Conservation (phyloP, 2,797 vertebrate species). For the Cephalopachus bancanus region DNA sequence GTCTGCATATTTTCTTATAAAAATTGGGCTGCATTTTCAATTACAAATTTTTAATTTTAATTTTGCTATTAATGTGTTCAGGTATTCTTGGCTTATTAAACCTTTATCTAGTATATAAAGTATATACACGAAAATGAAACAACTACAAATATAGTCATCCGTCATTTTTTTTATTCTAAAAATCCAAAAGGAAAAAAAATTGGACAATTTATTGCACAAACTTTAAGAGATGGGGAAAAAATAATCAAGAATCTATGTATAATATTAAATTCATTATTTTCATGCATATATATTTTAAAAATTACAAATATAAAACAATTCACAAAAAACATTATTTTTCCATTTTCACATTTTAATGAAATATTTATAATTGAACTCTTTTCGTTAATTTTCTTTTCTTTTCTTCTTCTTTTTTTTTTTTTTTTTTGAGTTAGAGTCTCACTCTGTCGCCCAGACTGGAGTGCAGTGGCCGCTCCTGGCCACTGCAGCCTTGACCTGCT, state of each 20-base stretch:
- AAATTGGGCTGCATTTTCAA: background rate
- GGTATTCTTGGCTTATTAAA: background rate
- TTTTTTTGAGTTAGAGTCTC: too few species aligned
- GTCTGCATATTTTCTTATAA: background rate
- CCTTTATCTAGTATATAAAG: background rate
- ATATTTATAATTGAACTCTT: background rate
- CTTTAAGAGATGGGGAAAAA: background rate
- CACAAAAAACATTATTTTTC: background rate
- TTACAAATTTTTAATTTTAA: background rate
- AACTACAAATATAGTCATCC: background rate
- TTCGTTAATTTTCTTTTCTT: constrained; percentile 15
- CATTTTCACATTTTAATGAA: background rate
- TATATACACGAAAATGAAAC: background rate
- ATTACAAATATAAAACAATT: background rate
- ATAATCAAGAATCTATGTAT: background rate
- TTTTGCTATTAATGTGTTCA: background rate
- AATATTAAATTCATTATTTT: background rate
- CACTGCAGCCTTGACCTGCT: too few species aligned
- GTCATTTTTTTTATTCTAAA: background rate
- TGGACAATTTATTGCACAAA: background rate
- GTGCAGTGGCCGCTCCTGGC: too few species aligned
- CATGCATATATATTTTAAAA: background rate
- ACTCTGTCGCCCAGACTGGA: too few species aligned
- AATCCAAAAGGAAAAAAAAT: background rate
- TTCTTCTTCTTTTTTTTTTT: background rate